Percentiles rank a stretch among this genome's conserved stretches.
phyloP scores from a whole-genome alignment of 2,113 vertebrate species.

The Miniopterus natalensis region DNA sequence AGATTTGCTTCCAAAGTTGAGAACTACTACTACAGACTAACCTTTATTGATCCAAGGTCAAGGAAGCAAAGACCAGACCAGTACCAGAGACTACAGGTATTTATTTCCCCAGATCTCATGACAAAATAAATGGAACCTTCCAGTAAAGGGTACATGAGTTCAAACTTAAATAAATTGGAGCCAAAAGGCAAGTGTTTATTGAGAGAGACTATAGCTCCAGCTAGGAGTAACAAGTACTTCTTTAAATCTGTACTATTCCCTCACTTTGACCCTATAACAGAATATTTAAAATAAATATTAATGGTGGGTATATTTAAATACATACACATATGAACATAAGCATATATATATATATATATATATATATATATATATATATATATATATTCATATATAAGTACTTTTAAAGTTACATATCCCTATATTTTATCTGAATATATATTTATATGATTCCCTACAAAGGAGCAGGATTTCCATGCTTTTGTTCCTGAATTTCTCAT shows the following conservation, averaged over 20 bases:
- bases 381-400: not conserved
- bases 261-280: not conserved
- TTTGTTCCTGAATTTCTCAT: not conserved
- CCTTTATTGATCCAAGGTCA: slow-evolving; percentile 66
- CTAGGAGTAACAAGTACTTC: not conserved
- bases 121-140: slow-evolving; percentile 54
- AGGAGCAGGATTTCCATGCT: not conserved
- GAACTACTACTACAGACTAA: not conserved
- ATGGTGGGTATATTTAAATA: not conserved
- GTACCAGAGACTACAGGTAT: not conserved
- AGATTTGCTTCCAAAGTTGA: slow-evolving; percentile 19
- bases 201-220: not conserved
- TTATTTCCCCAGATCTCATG: slow-evolving; percentile 10
- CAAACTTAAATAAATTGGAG: slow-evolving; percentile 45
- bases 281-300: slow-evolving; percentile 50
- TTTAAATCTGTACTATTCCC: not conserved
- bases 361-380: not conserved
- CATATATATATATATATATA: not conserved
- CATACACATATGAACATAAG: not conserved
- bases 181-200: slow-evolving; percentile 51
- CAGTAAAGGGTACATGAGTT: slow-evolving; percentile 45
- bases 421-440: not conserved
- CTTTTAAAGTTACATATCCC: not conserved
- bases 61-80: slow-evolving; percentile 5
- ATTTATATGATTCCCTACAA: not conserved